Conservation (phyloP, 2,888 invertebrate species). For the Troilus luridus region DNA sequence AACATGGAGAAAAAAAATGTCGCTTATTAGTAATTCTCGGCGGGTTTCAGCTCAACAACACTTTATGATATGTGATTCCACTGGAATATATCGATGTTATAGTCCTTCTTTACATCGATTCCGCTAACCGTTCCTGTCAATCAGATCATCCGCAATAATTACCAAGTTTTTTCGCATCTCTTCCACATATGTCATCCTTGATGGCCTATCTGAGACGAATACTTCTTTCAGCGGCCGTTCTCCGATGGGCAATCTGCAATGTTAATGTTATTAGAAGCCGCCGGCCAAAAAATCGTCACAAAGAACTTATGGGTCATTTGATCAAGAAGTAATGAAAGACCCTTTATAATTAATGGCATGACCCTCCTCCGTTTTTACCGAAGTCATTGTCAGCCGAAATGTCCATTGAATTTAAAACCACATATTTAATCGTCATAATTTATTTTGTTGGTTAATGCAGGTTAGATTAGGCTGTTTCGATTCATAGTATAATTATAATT, state of each 20-base stretch:
- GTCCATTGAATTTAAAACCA: background rate
- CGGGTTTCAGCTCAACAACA: background rate
- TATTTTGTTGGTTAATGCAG: no score
- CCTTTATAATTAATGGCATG: background rate
- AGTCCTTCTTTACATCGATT: background rate
- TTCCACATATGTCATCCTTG: background rate
- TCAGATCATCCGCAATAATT: slow-evolving; percentile 32
- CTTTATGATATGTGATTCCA: slow-evolving; percentile 44
- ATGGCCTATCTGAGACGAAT: background rate
- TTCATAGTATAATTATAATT: no score
- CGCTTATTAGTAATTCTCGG: slow-evolving; percentile 11
- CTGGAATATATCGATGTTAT: slow-evolving; percentile 13
- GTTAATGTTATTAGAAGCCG: background rate
- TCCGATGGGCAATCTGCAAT: background rate
- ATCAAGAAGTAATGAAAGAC: background rate
- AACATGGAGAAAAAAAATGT: background rate
- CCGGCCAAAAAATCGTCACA: background rate
- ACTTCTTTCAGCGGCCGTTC: background rate
- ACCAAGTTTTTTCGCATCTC: background rate
- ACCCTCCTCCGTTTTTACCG: background rate
- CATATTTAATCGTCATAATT: background rate
- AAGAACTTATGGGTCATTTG: background rate
- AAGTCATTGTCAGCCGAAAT: background rate
- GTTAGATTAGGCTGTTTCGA: no score
- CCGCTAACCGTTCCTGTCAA: background rate